Conservation (phyloP, 2,113 vertebrate genomes). For the Nothocercus nigrocapillus region DNA sequence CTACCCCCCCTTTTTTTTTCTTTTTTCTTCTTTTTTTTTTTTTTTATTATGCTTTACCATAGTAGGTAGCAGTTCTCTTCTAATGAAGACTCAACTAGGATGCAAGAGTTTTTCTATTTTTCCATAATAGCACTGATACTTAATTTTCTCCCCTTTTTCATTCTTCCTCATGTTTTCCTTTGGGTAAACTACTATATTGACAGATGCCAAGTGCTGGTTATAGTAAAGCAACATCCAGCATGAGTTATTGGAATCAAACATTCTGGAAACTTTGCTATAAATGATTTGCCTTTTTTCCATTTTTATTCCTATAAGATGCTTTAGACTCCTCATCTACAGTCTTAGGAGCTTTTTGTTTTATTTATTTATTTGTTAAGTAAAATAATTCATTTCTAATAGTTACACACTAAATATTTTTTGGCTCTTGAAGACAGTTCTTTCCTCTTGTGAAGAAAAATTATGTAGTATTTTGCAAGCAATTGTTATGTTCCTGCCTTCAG, state of each 20-base stretch:
- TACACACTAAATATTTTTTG: not conserved
- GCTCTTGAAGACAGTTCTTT: not conserved
- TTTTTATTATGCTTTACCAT: not conserved
- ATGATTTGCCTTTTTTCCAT: not conserved
- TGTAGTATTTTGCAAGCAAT: not conserved
- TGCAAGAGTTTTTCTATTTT: not conserved
- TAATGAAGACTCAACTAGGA: accelerated
- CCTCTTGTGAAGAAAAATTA: not conserved
- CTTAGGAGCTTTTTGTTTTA: not conserved
- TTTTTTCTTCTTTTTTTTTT: not conserved
- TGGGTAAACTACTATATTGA: not conserved
- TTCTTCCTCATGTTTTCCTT: not conserved
- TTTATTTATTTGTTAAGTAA: not conserved
- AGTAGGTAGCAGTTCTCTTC: not conserved
- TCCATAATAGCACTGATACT: not conserved
- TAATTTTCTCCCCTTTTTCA: not conserved
- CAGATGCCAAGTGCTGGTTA: not conserved
- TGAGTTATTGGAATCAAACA: not conserved
- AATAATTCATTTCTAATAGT: not conserved
- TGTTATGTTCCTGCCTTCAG: not conserved
- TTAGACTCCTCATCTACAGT: not conserved
- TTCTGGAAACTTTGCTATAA: slow-evolving; percentile 35
- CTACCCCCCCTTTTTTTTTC: not conserved
- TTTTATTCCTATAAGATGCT: not conserved
- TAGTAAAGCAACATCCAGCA: not conserved